These are phyloP conservation scores for Erannis defoliaria DNA, from an alignment of 2,888 invertebrate genomes.

Conservation along the genomic window DNA sequence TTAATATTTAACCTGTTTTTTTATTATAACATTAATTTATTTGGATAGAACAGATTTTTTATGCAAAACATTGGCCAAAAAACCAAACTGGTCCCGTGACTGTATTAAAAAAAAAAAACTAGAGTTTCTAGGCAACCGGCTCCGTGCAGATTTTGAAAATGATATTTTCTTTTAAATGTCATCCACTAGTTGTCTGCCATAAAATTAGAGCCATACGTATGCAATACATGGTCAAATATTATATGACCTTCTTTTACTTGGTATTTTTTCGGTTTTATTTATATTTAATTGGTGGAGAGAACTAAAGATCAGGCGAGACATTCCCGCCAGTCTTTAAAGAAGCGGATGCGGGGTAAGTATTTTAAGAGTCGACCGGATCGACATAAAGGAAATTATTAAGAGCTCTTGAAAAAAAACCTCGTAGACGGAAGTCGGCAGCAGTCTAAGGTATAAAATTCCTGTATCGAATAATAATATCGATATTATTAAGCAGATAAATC, in stretches of 20 bases:
- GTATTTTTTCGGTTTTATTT: slow-evolving; percentile 55
- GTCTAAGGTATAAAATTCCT: slow-evolving; percentile 55
- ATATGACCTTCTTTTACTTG: background rate
- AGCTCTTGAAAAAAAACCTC: slow-evolving; percentile 75
- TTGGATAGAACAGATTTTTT: slow-evolving; percentile 2
- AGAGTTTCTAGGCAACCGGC: background rate
- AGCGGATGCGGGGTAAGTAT: slow-evolving; percentile 86
- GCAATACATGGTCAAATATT: too few relatives aligned
- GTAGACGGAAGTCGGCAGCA: slow-evolving; percentile 79
- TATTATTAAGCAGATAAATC: background rate
- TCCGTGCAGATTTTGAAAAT: background rate
- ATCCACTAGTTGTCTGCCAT: too few relatives aligned
- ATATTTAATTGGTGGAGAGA: slow-evolving; percentile 79
- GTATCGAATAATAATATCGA: slow-evolving; percentile 11
- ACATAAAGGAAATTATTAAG: slow-evolving; percentile 86
- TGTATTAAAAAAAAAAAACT: background rate
- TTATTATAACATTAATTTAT: background rate
- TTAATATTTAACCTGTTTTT: slow-evolving; percentile 53
- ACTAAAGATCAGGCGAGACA: slow-evolving; percentile 73
- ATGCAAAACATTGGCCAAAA: background rate
- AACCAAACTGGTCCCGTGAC: background rate
- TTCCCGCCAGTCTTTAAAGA: slow-evolving; percentile 81
- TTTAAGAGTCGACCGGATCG: slow-evolving; percentile 84
- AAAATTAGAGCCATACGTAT: too few relatives aligned
- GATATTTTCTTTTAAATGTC: too few relatives aligned